Base-by-base conservation (phyloP, 2,888 invertebrate species). In the Malthinus seriepunctatus region DNA sequence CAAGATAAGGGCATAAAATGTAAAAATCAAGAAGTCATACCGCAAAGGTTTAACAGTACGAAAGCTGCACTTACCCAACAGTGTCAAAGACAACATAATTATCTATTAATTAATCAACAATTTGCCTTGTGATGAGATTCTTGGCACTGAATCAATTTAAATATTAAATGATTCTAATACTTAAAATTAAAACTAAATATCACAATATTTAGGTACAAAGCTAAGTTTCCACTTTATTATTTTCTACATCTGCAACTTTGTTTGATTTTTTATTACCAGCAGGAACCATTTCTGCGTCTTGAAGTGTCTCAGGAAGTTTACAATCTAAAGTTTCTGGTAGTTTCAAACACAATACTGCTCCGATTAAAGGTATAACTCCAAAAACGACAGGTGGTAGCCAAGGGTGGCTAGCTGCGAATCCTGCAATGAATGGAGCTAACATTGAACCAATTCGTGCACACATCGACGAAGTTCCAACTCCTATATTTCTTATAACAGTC, bases 361-460 rank as follows among this genome's bases (percentile, higher is more conserved):
- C 91, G 42, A 88, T 71, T 0, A 91, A 71, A 0, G 91, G 89
- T 8, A 87, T 79, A 1, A 84, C 68, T 2, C 93, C 92, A 71
- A 93, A 92, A 35, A 89, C 82, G 9, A 88, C 69, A 0, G 92
- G 88, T 1, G 92, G 89, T 10, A 90, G 70, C 85, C 86, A 88
- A 0, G 78, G 72, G 54, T 79, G 78, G 1, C 84, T 79, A 33
- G 63, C 63, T 2, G 69, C 72, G 23, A 91, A 73, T n/a, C 88
- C 84, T 1, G 90, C 88, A 1, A 95, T 85, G 69, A 91, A 91
- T 0, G 95, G 94, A 0, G 95, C 92, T 3, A 88, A 68, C 83
- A 95, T 91, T 0, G 93, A 93, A 6, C 95, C 95, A 56, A 94
- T 79, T 69, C 95, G 84, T 0, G 94, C 94, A 59, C 89, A 86